phyloP scores from a whole-genome alignment of 2,888 invertebrate species.

The Thecophora atra region DNA sequence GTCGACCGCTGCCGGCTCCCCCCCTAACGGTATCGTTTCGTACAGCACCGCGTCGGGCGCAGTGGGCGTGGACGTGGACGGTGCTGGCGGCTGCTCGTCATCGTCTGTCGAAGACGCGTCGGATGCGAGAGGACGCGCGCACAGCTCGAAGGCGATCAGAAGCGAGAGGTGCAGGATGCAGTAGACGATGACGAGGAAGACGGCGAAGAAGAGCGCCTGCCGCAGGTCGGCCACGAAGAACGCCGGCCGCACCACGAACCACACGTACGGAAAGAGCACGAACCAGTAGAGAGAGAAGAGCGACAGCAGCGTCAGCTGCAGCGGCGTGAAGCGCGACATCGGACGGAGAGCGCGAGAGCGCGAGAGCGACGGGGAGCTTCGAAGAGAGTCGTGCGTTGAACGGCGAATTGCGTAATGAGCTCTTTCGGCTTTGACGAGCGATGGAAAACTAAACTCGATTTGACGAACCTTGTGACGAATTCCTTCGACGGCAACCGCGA shows the following conservation, averaged over 20 bases:
- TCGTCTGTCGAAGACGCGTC: neutral
- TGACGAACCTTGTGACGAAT: neutral
- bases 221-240: constrained; percentile 40
- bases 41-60: constrained; percentile 33
- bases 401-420: neutral
- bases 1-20: no score
- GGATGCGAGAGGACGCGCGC: constrained; percentile 5
- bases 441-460: neutral
- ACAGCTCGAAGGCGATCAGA: constrained; percentile 42
- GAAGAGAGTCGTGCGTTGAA: no score
- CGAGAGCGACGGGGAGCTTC: no score
- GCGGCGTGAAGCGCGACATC: constrained; percentile 42
- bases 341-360: no score
- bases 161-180: constrained; percentile 45
- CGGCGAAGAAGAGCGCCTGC: constrained; percentile 44
- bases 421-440: neutral
- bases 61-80: neutral
- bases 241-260: constrained; percentile 48
- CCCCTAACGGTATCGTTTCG: no score
- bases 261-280: constrained; percentile 48
- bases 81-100: neutral
- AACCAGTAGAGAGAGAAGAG: constrained; percentile 51
- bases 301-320: constrained; percentile 41
- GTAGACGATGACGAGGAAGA: constrained; percentile 45
- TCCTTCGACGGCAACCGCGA: no score